Evolutionary conservation across 2,797 vertebrate genomes (phyloP).

Genomic region (Naso thynnoides): DNA sequence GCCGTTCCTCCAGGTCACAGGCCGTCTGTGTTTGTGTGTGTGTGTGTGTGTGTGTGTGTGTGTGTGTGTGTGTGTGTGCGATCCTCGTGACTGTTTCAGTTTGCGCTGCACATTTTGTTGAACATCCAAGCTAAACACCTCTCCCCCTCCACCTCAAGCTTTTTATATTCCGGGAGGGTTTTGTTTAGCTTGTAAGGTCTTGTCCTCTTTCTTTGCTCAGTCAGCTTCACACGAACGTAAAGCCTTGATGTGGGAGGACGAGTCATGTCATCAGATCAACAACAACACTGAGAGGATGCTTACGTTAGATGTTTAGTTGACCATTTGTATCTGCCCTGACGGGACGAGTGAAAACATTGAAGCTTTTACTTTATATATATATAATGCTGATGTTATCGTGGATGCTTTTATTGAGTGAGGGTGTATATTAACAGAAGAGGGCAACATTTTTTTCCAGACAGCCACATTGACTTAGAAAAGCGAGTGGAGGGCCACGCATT

Average conservation of each 20-base stretch:
- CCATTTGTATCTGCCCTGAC: constrained; percentile 9
- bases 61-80: constrained; percentile 22
- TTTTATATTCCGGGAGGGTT: constrained; percentile 40
- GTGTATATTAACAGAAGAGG: neutral
- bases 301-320: neutral
- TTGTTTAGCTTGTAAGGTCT: constrained; percentile 69
- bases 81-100: constrained; percentile 55
- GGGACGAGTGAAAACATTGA: neutral
- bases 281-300: constrained; percentile 41
- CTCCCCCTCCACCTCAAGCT: constrained; percentile 36
- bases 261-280: constrained; percentile 42
- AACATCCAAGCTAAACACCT: constrained; percentile 48
- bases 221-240: constrained; percentile 59
- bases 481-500: no score
- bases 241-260: constrained; percentile 51
- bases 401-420: constrained; percentile 5
- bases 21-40: constrained; percentile 19
- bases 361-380: no score
- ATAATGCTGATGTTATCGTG: constrained; percentile 4
- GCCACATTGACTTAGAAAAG: no score
- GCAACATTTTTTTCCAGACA: no score
- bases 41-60: constrained; percentile 22
- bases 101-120: constrained; percentile 66
- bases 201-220: constrained; percentile 59
- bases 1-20: constrained; percentile 36